Percentiles rank a stretch among this genome's conserved stretches.
These are phyloP conservation scores for Ophioninae sp. DNA, from an alignment of 2,888 invertebrate genomes.

Conservation along the genomic window DNA sequence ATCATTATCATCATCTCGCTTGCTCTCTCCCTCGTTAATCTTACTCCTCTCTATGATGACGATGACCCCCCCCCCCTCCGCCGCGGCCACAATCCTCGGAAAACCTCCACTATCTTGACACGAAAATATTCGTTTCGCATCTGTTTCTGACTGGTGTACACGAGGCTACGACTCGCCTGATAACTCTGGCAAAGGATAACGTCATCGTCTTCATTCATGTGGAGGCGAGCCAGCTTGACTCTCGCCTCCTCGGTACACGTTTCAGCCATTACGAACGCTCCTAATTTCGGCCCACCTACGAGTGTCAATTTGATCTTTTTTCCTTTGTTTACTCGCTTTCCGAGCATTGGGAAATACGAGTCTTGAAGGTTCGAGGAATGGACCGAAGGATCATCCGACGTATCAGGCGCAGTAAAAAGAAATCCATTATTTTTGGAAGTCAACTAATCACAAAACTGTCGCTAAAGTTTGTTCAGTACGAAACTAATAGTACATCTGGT, in stretches of 20 bases:
- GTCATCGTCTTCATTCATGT: slow-evolving; percentile 70
- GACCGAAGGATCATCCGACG: slow-evolving; percentile 4
- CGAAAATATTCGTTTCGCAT: slow-evolving; percentile 35
- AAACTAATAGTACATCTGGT: too few species aligned
- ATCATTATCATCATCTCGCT: too few species aligned
- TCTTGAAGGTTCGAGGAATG: neutral
- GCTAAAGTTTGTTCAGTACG: too few species aligned
- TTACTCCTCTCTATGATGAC: slow-evolving; percentile 18
- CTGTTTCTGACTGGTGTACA: slow-evolving; percentile 22
- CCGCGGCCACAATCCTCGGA: neutral
- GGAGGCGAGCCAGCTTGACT: slow-evolving; percentile 65
- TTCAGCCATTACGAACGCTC: slow-evolving; percentile 23
- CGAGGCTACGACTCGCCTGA: slow-evolving; percentile 16
- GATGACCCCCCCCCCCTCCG: too few species aligned
- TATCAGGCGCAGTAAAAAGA: too few species aligned
- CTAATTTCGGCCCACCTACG: slow-evolving; percentile 48
- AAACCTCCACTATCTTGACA: neutral
- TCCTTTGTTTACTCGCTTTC: neutral
- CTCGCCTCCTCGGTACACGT: neutral
- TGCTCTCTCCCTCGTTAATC: slow-evolving; percentile 16
- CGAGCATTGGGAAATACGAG: neutral
- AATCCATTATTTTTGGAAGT: too few species aligned
- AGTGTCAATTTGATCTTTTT: slow-evolving; percentile 20
- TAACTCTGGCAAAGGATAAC: slow-evolving; percentile 43
- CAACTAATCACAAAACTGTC: too few species aligned